Evolutionary conservation across 2,888 invertebrate species (phyloP), one percentile per base, ranked within the genome.

Genomic region (Allolobophora icterica): DNA sequence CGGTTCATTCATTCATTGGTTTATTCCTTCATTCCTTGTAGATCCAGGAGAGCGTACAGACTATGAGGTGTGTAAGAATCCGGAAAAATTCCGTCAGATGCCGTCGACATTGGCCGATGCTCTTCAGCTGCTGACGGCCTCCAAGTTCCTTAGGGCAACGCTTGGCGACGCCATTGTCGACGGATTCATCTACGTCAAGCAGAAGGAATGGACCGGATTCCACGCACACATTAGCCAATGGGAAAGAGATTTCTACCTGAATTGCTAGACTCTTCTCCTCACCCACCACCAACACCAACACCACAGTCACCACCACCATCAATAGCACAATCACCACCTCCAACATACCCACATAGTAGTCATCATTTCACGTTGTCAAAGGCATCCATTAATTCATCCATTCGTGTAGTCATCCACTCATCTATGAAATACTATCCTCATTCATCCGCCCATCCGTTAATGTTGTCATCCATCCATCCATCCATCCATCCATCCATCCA

Each of bases 221-320:
- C 71, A 90, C 58, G 42, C 87, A 13, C 91, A 93, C 30, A n/a
- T 93, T n/a, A 91, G 92, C 21, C 52, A 92, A 45, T 93, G 93
- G 92, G 93, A 93, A 83, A 89, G 52, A 35, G 92, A 92, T 34
- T 92, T 91, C 90, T 93, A 93, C 89, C 52, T 92, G 21, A 93
- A 93, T 89, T 92, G 92, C 87, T 93, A 90, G 87, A 87, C 34
- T 38, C 8, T 19, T 87, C 87, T 4, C 13, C n/a, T 13, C 90
- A 35, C 15, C 30, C 90, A 90, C 19, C 83, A 71, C n/a, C 90
- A 90, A 21, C 71, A 90, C n/a, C 90, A 90, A 13, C 1, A n/a
- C 40, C 34, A 89, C n/a, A 3, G 71, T 33, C 83, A 21, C 21
- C 71, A 71, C 15, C 90, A 45, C 34, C 90, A 71, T n/a, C 90